phyloP scores from a whole-genome alignment of 2,113 vertebrate genomes.

The Oncorhynchus gorbuscha region DNA sequence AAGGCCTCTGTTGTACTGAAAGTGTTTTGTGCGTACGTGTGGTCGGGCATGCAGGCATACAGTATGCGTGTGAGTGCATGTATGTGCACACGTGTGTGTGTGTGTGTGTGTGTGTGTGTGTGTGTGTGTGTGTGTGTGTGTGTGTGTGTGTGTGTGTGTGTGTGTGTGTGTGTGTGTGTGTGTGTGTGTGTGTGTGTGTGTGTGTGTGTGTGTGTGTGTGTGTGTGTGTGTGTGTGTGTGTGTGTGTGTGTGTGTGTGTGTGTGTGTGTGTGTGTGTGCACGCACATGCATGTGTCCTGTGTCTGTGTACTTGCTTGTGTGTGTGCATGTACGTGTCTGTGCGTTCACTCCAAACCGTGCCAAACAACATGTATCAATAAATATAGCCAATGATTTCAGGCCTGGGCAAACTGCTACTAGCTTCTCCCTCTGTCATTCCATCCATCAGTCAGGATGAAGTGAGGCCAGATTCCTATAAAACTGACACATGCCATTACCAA shows the following conservation, averaged over 20 bases:
- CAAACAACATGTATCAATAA: background rate
- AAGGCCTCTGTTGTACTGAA: conserved; percentile 5
- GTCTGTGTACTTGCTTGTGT: background rate
- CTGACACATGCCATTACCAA: conserved; percentile 48
- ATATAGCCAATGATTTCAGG: background rate
- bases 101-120: too few relatives aligned
- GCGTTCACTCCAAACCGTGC: too few relatives aligned
- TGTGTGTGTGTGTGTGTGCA: background rate
- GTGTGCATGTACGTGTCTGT: background rate
- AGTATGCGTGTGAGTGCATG: background rate
- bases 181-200: background rate
- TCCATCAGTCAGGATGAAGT: conserved; percentile 18
- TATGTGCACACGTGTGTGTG: background rate
- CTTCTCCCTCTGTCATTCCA: background rate
- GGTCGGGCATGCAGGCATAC: background rate
- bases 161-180: background rate
- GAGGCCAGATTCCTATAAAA: conserved; percentile 40
- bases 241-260: too few relatives aligned
- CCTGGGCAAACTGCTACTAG: background rate
- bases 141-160: too few relatives aligned
- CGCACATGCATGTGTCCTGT: background rate
- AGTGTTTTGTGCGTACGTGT: background rate
- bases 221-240: background rate
- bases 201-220: too few relatives aligned
- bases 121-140: background rate